phyloP scores from a whole-genome alignment of 2,888 invertebrate genomes.

The Archaeoteleia sp. region DNA sequence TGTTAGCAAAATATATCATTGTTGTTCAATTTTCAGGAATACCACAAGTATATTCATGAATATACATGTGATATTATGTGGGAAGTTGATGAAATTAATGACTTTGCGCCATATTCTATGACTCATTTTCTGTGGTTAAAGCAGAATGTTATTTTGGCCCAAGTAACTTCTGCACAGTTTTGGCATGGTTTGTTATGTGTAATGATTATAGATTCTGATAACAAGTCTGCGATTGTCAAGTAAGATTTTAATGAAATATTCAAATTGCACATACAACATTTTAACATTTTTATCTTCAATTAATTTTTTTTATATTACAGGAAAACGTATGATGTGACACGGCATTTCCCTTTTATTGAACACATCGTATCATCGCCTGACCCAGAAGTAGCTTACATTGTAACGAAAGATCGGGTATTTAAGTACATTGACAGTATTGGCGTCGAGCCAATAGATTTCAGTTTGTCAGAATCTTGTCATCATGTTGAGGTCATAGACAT shows the following conservation, averaged over 20 bases:
- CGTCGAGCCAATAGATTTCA: conserved; percentile 59
- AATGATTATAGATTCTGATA: conserved; percentile 56
- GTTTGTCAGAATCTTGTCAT: conserved; percentile 75
- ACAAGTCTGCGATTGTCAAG: conserved; percentile 54
- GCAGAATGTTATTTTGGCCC: conserved; percentile 75
- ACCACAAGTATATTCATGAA: conserved; percentile 61
- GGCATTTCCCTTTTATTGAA: conserved; percentile 57
- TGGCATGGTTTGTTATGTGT: conserved; percentile 58
- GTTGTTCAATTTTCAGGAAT: conserved; percentile 63
- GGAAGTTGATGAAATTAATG: conserved; percentile 34
- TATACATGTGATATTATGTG: conserved; percentile 62
- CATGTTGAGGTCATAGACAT: conserved; percentile 75
- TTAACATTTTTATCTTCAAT: conserved; percentile 4
- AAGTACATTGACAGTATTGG: conserved; percentile 64
- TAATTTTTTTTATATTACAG: conserved; percentile 47
- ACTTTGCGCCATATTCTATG: conserved; percentile 65
- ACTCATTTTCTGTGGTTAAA: conserved; percentile 79
- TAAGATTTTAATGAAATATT: too few species aligned
- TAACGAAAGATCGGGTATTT: conserved; percentile 70
- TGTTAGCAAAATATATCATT: conserved; percentile 17
- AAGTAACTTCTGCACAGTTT: conserved; percentile 56
- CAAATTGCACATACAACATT: too few species aligned
- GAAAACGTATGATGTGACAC: conserved; percentile 30
- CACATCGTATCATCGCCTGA: conserved; percentile 66
- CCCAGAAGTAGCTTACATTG: conserved; percentile 67